These are phyloP conservation scores for Benthochromis sp. DNA, from an alignment of 2,113 vertebrate species.

Conservation along the genomic window DNA sequence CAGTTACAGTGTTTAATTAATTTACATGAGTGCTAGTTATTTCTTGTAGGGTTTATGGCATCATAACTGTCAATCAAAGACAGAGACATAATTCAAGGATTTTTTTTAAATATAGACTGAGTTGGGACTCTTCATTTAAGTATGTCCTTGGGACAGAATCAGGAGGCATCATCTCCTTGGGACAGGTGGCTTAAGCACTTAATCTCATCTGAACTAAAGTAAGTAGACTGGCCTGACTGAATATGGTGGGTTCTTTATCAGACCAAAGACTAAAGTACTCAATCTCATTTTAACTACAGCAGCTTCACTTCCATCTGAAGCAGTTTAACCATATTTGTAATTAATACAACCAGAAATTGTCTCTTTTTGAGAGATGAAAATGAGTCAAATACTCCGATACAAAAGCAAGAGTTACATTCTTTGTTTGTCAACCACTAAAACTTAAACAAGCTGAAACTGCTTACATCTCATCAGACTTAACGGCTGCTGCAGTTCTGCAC, in stretches of 20 bases:
- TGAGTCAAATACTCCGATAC: neutral
- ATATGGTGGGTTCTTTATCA: slow-evolving; percentile 21
- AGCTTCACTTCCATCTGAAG: neutral
- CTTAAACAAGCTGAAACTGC: neutral
- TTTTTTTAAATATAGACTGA: neutral
- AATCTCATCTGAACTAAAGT: slow-evolving; percentile 36
- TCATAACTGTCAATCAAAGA: neutral
- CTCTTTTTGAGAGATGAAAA: neutral
- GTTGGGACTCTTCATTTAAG: neutral
- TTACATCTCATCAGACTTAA: neutral
- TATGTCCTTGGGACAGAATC: neutral
- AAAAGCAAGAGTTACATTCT: neutral
- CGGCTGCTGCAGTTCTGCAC: neutral
- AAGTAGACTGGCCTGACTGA: slow-evolving; percentile 18
- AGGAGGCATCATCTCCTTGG: neutral
- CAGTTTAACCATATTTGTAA: neutral
- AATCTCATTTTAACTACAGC: slow-evolving; percentile 25
- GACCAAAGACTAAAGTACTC: slow-evolving; percentile 26
- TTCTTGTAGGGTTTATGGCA: neutral
- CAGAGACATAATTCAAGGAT: neutral
- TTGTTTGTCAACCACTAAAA: neutral
- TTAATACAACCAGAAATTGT: neutral
- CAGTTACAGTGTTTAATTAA: neutral
- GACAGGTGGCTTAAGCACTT: slow-evolving; percentile 1
- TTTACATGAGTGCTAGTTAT: neutral